phyloP scores from a whole-genome alignment of 2,113 vertebrate genomes.

The Perognathus longimembris region DNA sequence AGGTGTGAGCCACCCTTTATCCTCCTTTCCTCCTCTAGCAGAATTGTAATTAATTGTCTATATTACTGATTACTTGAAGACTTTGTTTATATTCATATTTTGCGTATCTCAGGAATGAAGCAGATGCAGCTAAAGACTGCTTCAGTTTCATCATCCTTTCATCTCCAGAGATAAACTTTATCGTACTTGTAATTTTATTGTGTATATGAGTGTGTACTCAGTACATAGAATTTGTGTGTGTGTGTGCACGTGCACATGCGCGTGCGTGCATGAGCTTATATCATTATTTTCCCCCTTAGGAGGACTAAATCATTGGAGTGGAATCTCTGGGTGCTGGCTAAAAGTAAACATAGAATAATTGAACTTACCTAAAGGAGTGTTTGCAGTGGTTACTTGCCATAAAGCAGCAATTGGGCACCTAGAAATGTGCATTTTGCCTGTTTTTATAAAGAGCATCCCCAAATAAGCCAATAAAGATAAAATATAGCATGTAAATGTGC shows the following conservation, averaged over 20 bases:
- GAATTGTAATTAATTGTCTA: not conserved
- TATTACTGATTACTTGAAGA: not conserved
- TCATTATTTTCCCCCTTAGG: not conserved
- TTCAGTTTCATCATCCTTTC: not conserved
- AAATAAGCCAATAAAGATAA: no score
- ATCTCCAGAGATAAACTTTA: not conserved
- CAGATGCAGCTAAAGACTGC: not conserved
- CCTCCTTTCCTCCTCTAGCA: not conserved
- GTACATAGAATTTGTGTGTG: not conserved
- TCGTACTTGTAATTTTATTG: not conserved
- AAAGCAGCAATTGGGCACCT: no score
- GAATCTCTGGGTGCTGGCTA: not conserved
- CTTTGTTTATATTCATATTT: not conserved
- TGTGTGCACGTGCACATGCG: no score
- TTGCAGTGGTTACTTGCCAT: no score
- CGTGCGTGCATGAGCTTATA: not conserved
- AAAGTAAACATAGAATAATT: not conserved
- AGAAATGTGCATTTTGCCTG: no score
- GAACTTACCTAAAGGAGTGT: not conserved
- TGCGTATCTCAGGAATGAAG: not conserved
- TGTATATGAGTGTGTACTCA: not conserved
- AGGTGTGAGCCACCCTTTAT: not conserved
- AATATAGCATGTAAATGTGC: no score
- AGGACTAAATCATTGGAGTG: not conserved
- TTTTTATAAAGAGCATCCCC: no score